Base-by-base conservation (phyloP, 1,140 invertebrate genomes). In the Drosophila gunungcola region DNA sequence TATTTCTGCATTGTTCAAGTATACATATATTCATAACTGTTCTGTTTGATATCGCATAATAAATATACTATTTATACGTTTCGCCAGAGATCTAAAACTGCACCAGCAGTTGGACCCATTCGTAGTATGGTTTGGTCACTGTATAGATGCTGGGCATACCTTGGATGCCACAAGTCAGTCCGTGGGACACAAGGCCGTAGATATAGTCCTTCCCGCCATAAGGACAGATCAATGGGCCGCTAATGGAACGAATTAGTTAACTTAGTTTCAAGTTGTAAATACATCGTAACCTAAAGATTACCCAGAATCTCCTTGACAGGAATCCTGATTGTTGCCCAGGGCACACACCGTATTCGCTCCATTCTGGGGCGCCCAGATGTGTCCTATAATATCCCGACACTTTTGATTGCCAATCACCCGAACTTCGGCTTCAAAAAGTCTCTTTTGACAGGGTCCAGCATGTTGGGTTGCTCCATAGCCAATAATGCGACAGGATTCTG, bases 121-220 rank as follows among this genome's bases (percentile, higher is more conserved):
- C 81, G 53, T 78, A 53, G 54, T 92, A 92, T 7, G 86, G 80
- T 21, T 75, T 48, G 13, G 84, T 89, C 12, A 90, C 73, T 2
- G 91, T 92, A 29, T 92, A 92, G 27, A 92, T 80, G 68, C 91
- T 91, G 10, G 91, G 91, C 65, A 92, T 70, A 0, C 90, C 90
- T 27, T 49, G 58, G 10, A 89, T 75, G 41, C 91, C 91, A 42
- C 91, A 92, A 13, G 86, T 91, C 11, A 92, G 63, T 11, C 91
- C 91, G 42, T 91, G 83, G 2, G 91, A 92, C 1, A 92, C 91
- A 25, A 92, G 72, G 21, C 91, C 91, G 43, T 73, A 90, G 10
- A 92, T 80, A 25, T 86, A 91, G 49, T 90, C 65, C 10, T 25
- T 46, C 3, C 76, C 84, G 4, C 83, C 64, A 53, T 86, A 73